phyloP scores from a whole-genome alignment of 2,113 vertebrate species.

The Paracyprichromis sp. region DNA sequence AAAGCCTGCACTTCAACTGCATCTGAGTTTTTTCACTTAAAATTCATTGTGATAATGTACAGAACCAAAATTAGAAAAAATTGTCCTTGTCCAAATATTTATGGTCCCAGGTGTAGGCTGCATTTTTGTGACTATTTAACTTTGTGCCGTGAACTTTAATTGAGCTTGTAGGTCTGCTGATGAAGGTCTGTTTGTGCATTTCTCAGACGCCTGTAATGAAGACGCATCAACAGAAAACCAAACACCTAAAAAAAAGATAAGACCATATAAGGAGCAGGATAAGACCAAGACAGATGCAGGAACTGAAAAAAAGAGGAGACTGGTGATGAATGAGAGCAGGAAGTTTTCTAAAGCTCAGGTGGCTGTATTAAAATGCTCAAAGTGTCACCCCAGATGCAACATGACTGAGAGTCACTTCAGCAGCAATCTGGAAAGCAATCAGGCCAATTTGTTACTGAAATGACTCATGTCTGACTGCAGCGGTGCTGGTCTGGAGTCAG shows the following conservation, averaged over 20 bases:
- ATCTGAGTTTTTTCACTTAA: not conserved
- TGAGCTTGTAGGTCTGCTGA: not conserved
- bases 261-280: not conserved
- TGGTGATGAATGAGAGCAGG: not conserved
- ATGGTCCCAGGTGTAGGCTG: not conserved
- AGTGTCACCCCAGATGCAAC: not conserved
- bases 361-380: slow-evolving; percentile 17
- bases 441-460: slow-evolving; percentile 50
- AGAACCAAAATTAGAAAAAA: not conserved
- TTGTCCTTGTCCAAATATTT: not conserved
- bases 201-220: not conserved
- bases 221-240: not conserved
- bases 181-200: not conserved
- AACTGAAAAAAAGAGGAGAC: not conserved
- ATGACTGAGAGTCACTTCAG: slow-evolving; percentile 37
- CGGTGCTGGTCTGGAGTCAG: slow-evolving; percentile 1
- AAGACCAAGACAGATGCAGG: not conserved
- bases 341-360: not conserved
- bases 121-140: not conserved
- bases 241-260: not conserved
- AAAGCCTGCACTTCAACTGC: not conserved
- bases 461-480: slow-evolving; percentile 18
- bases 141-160: not conserved
- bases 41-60: not conserved
- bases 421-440: slow-evolving; percentile 39